These are phyloP conservation scores for Geopemphigus sp. DNA, from an alignment of 1,140 invertebrate species.

Conservation along the genomic window DNA sequence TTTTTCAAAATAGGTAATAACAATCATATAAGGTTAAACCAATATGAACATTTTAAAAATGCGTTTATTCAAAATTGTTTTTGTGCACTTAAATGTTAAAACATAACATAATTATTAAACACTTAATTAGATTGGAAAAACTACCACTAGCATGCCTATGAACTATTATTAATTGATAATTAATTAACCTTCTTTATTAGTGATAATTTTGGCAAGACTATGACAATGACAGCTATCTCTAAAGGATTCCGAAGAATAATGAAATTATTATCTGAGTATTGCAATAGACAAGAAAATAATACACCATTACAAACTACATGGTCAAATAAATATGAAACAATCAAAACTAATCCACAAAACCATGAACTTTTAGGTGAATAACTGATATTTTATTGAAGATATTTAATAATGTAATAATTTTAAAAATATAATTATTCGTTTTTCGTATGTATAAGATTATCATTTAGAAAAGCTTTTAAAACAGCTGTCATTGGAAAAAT, in stretches of 20 bases:
- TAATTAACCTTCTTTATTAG: not conserved
- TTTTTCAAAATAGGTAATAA: too few species aligned
- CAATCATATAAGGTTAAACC: too few species aligned
- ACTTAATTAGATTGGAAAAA: too few species aligned
- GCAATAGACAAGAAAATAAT: not conserved
- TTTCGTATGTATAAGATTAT: constrained; percentile 5
- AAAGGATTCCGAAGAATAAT: constrained; percentile 44
- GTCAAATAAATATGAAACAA: not conserved
- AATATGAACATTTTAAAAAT: too few species aligned
- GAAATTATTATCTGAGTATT: not conserved
- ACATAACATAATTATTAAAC: too few species aligned
- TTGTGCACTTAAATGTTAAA: too few species aligned
- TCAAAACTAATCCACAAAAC: not conserved
- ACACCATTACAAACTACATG: not conserved
- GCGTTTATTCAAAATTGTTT: too few species aligned
- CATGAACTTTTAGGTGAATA: not conserved
- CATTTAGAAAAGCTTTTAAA: constrained; percentile 22
- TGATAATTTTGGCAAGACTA: constrained; percentile 38
- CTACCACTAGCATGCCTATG: too few species aligned
- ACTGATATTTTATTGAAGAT: not conserved
- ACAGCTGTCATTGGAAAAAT: constrained; percentile 41
- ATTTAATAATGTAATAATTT: not conserved
- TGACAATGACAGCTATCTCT: constrained; percentile 40
- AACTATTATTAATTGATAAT: not conserved
- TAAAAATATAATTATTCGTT: not conserved